These are phyloP conservation scores for Porites evermanni DNA, from an alignment of 92 coral and sea anemone species.

Conservation along the genomic window DNA sequence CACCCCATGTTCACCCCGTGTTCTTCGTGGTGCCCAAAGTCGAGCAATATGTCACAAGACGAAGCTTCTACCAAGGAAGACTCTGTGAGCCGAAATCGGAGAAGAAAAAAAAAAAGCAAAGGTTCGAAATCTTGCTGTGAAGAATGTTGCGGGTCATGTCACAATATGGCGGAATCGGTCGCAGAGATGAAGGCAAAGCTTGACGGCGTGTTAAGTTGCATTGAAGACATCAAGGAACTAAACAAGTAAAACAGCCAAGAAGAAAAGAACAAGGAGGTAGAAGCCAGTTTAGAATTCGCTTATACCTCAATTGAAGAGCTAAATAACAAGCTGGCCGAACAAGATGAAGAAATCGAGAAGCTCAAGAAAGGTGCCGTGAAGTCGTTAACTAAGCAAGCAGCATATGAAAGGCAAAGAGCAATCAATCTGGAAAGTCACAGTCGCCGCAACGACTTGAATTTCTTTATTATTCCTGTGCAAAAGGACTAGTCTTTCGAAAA, in stretches of 20 bases:
- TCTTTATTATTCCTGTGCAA: no score
- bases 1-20: no score
- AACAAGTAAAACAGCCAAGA: constrained; percentile 13
- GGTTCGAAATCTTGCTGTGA: not conserved
- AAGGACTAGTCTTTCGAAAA: no score
- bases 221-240: constrained; percentile 7
- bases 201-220: not conserved
- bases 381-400: constrained; percentile 16
- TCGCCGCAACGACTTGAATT: constrained; percentile 32
- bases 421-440: constrained; percentile 38
- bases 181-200: not conserved
- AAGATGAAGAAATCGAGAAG: not conserved
- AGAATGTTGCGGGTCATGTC: not conserved
- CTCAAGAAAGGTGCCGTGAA: constrained; percentile 35
- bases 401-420: constrained; percentile 18
- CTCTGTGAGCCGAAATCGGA: not conserved
- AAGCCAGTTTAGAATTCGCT: not conserved
- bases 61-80: constrained; percentile 5
- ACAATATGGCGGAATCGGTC: constrained; percentile 21
- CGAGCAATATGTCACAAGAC: constrained; percentile 4
- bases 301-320: not conserved
- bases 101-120: constrained; percentile 4
- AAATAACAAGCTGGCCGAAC: not conserved
- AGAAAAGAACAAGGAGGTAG: constrained; percentile 8
- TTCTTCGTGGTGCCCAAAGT: not conserved